These are phyloP conservation scores for Bufo gargarizans DNA, from an alignment of 2,113 vertebrate species.

Conservation along the genomic window DNA sequence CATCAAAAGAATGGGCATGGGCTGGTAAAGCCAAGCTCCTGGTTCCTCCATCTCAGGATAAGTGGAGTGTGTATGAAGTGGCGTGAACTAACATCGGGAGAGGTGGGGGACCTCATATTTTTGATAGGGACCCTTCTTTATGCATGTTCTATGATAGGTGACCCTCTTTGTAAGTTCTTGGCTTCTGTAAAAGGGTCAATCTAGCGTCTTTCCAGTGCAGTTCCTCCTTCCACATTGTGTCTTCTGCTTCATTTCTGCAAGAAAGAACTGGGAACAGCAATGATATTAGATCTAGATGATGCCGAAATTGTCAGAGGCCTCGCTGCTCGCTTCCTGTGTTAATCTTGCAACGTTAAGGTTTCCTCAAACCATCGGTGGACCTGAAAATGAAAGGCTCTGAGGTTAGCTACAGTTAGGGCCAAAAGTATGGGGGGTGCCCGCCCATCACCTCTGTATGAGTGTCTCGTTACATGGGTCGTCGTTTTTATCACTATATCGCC, in stretches of 20 bases:
- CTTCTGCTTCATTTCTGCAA: background rate
- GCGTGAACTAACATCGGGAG: too few species aligned
- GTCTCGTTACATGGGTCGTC: too few species aligned
- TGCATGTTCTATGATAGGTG: background rate
- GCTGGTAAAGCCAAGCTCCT: too few species aligned
- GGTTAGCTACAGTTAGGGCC: too few species aligned
- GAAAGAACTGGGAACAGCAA: background rate
- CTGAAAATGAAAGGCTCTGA: too few species aligned
- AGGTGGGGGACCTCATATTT: background rate
- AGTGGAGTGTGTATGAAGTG: too few species aligned
- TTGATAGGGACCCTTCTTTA: background rate
- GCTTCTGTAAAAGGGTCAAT: background rate
- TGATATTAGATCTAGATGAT: conserved; percentile 14
- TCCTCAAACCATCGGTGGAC: background rate
- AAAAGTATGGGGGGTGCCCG: too few species aligned
- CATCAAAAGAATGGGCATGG: too few species aligned
- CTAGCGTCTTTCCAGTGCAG: background rate
- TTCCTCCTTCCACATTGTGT: background rate
- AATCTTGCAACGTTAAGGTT: background rate
- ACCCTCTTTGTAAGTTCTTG: background rate
- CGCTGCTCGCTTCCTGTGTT: background rate
- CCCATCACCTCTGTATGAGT: too few species aligned
- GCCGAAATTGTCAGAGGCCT: background rate
- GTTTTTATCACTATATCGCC: too few species aligned
- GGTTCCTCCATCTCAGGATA: too few species aligned